These are phyloP conservation scores for Tympanuchus pallidicinctus DNA, from an alignment of 2,113 vertebrate species.

Conservation along the genomic window DNA sequence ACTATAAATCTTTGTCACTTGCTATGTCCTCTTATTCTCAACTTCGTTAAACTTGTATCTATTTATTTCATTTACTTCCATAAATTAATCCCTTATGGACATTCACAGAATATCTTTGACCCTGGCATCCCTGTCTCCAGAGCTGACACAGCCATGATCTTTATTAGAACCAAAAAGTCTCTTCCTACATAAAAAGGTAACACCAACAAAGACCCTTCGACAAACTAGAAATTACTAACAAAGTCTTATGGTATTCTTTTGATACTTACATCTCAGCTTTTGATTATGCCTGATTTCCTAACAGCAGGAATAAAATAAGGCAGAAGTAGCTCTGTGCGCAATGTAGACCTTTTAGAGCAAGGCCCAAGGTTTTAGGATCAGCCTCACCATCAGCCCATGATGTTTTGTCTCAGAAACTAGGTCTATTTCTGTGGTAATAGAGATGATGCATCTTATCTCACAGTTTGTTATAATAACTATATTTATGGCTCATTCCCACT, in stretches of 20 bases:
- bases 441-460: background rate
- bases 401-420: background rate
- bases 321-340: background rate
- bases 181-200: background rate
- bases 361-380: background rate
- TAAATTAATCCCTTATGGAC: background rate
- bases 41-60: background rate
- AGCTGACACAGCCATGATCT: background rate
- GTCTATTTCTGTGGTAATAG: background rate
- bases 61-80: background rate
- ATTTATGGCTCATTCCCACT: background rate
- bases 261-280: background rate
- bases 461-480: background rate
- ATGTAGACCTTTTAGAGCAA: background rate
- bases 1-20: background rate
- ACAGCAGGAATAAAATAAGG: background rate
- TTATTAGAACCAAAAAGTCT: background rate
- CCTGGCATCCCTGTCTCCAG: background rate
- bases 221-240: background rate
- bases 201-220: background rate
- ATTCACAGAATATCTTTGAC: background rate
- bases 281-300: background rate
- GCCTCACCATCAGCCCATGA: rapidly evolving
- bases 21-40: background rate
- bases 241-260: background rate